Conservation (phyloP, 2,888 invertebrate genomes). For the Belgica antarctica region DNA sequence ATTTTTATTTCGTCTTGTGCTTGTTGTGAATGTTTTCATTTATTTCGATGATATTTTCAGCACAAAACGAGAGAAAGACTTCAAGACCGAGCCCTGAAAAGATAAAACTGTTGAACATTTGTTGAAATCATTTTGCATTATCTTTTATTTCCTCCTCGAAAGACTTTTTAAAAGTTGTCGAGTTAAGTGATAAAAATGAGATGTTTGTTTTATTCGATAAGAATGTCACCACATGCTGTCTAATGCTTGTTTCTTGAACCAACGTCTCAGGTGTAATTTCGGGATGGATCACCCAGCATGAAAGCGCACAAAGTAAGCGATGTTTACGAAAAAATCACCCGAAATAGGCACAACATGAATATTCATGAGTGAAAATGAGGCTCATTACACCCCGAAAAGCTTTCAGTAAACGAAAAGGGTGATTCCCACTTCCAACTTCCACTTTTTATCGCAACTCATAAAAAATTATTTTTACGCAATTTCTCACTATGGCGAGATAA, state of each 20-base stretch:
- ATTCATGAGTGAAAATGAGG: neutral
- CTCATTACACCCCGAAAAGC: neutral
- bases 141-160: neutral
- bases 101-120: conserved; percentile 21
- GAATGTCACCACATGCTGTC: neutral
- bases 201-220: conserved; percentile 13
- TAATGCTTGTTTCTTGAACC: too few relatives aligned
- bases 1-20: neutral
- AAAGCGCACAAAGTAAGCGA: neutral
- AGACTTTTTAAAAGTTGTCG: neutral
- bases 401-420: neutral
- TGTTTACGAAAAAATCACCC: neutral
- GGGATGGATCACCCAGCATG: neutral
- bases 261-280: neutral
- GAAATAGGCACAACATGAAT: too few relatives aligned
- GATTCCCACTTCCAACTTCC: neutral
- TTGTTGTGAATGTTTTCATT: conserved; percentile 12
- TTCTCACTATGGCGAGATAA: conserved; percentile 32
- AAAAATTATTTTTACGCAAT: neutral
- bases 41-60: conserved; percentile 6
- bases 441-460: neutral
- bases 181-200: conserved; percentile 21
- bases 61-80: neutral
- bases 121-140: conserved; percentile 28
- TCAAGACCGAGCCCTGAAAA: conserved; percentile 5